Evolutionary conservation across 1,140 invertebrate genomes (phyloP).

Genomic region (Zaprionus nigranus): DNA sequence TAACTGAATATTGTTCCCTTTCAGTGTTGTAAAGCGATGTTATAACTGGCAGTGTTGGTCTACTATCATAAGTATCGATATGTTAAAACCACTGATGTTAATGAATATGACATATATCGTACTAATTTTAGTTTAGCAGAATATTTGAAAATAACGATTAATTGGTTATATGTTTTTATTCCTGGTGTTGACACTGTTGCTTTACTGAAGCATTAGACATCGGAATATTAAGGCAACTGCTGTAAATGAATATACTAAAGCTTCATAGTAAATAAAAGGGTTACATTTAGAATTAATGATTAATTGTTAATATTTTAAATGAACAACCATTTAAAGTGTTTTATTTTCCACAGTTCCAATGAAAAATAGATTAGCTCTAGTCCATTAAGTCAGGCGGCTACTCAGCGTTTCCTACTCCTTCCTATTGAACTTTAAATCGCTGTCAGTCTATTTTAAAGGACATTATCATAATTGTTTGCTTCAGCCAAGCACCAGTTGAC

Average conservation of each 20-base stretch:
- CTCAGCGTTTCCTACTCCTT: neutral
- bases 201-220: too few species aligned
- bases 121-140: too few species aligned
- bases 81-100: too few species aligned
- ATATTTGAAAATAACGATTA: too few species aligned
- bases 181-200: too few species aligned
- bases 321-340: neutral
- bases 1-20: neutral
- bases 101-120: too few species aligned
- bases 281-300: neutral
- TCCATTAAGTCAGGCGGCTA: neutral
- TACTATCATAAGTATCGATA: neutral
- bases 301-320: too few species aligned
- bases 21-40: neutral
- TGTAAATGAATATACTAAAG: too few species aligned
- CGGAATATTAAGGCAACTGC: too few species aligned
- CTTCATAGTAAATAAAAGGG: too few species aligned
- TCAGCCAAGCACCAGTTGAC: neutral
- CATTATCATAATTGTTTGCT: constrained; percentile 3
- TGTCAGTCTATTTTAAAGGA: neutral
- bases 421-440: neutral
- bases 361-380: neutral
- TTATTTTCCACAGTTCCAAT: neutral
- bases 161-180: too few species aligned
- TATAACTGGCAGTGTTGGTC: neutral